Conservation (phyloP, 1,140 invertebrate genomes). For the Scaptomyza graminum region DNA sequence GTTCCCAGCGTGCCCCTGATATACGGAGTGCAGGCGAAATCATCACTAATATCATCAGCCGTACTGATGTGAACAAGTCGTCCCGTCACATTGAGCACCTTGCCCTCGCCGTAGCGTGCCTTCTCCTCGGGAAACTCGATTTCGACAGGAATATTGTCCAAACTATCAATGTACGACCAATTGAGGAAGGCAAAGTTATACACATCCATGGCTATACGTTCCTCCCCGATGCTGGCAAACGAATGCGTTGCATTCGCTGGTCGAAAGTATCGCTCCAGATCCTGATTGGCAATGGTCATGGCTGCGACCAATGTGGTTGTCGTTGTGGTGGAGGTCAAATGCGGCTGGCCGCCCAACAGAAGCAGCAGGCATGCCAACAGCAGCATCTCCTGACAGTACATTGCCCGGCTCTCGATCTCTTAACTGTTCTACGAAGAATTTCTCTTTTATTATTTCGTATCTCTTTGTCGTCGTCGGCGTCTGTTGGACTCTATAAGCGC, state of each 20-base stretch:
- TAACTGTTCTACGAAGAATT: neutral
- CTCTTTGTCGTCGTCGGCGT: neutral
- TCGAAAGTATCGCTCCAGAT: conserved; percentile 79
- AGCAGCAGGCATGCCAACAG: conserved; percentile 54
- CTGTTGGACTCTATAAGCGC: neutral
- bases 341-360: conserved; percentile 65
- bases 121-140: conserved; percentile 85
- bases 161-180: conserved; percentile 71
- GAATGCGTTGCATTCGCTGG: conserved; percentile 65
- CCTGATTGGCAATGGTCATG: conserved; percentile 80
- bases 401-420: conserved; percentile 8
- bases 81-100: conserved; percentile 86
- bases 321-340: conserved; percentile 71
- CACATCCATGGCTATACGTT: conserved; percentile 67
- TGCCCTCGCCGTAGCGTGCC: conserved; percentile 89
- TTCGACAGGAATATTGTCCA: conserved; percentile 49
- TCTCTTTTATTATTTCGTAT: neutral
- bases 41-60: conserved; percentile 85
- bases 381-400: conserved; percentile 61
- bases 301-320: conserved; percentile 73
- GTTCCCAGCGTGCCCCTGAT: conserved; percentile 85
- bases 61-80: conserved; percentile 86
- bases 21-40: conserved; percentile 87
- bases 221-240: conserved; percentile 57
- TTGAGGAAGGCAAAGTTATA: conserved; percentile 79